A percentile compares a stretch with the other conserved stretches of the same genome.
phyloP scores from a whole-genome alignment of 2,888 invertebrate species.

The Byasa hedistus region DNA sequence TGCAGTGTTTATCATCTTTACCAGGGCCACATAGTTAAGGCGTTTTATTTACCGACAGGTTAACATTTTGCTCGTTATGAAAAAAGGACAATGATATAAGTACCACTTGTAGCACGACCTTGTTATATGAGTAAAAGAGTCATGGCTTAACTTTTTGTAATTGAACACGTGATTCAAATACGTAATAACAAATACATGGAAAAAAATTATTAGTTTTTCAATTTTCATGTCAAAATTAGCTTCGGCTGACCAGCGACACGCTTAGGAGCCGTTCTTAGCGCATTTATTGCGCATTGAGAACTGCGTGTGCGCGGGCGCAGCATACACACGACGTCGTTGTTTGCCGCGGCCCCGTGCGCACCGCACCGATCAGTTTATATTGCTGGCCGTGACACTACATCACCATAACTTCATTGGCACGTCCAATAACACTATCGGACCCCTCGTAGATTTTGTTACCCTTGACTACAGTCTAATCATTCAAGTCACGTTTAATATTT shows the following conservation, averaged over 20 bases:
- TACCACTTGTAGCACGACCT: too few species aligned
- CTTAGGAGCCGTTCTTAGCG: slow-evolving; percentile 26
- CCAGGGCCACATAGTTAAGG: too few species aligned
- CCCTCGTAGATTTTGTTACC: slow-evolving; percentile 17
- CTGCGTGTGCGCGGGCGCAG: slow-evolving; percentile 45
- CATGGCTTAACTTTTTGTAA: not conserved
- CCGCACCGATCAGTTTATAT: slow-evolving; percentile 39
- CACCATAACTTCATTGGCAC: slow-evolving; percentile 33
- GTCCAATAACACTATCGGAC: slow-evolving; percentile 22
- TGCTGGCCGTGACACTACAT: slow-evolving; percentile 44
- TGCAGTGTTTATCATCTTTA: too few species aligned
- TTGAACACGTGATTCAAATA: not conserved
- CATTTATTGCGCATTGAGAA: slow-evolving; percentile 64
- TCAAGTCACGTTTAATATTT: slow-evolving; percentile 14
- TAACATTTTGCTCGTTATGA: too few species aligned
- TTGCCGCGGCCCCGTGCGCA: slow-evolving; percentile 38
- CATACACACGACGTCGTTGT: slow-evolving; percentile 69
- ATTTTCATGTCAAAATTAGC: slow-evolving; percentile 4
- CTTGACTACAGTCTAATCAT: slow-evolving; percentile 6
- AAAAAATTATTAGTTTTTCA: not conserved
- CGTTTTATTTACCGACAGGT: too few species aligned
- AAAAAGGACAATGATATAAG: too few species aligned
- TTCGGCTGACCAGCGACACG: slow-evolving; percentile 14
- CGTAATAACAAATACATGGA: not conserved
- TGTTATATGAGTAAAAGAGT: not conserved